Conservation (phyloP, 1,140 invertebrate species). For the Drosophila subpulchrella region DNA sequence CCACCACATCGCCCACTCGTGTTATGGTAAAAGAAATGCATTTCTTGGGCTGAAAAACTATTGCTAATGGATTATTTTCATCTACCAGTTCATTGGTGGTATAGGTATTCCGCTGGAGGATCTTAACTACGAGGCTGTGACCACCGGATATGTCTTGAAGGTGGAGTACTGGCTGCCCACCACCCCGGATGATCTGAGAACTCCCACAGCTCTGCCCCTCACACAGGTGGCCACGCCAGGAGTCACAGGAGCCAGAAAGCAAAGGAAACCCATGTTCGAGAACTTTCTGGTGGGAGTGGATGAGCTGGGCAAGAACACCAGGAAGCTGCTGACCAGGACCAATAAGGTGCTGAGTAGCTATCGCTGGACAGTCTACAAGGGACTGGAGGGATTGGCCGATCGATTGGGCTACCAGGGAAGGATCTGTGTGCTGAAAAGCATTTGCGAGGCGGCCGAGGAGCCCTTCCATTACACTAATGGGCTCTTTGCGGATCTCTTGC, state of each 20-base stretch:
- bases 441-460: constrained; percentile 90
- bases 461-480: constrained; percentile 88
- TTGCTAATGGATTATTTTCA: background rate
- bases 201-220: constrained; percentile 57
- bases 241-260: constrained; percentile 43
- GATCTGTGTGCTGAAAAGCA: constrained; percentile 89
- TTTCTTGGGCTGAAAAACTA: background rate
- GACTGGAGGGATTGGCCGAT: constrained; percentile 67
- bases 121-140: constrained; percentile 76
- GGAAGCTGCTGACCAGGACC: constrained; percentile 55
- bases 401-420: constrained; percentile 88
- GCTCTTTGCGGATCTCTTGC: constrained; percentile 89
- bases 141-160: constrained; percentile 81
- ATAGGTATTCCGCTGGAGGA: constrained; percentile 80
- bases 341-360: constrained; percentile 73
- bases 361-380: constrained; percentile 78
- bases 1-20: constrained; percentile 74
- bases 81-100: constrained; percentile 68
- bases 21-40: constrained; percentile 47
- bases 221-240: constrained; percentile 60
- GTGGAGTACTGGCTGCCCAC: constrained; percentile 78
- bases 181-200: constrained; percentile 55
- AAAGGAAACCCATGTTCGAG: constrained; percentile 67
- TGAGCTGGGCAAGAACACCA: constrained; percentile 68
- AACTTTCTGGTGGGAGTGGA: constrained; percentile 69